These are phyloP conservation scores for Doryteuthis pealeii DNA, from an alignment of 1,140 invertebrate genomes.

Conservation along the genomic window DNA sequence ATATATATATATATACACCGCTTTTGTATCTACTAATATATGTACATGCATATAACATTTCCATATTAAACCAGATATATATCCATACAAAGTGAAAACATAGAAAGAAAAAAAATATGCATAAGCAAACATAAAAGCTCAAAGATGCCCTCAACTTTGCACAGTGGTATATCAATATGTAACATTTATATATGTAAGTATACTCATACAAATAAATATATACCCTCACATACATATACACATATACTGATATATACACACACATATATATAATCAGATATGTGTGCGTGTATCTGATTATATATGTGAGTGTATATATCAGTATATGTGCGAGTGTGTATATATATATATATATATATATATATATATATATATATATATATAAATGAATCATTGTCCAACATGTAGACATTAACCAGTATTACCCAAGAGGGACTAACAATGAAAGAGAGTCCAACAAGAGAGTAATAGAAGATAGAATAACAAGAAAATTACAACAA, in stretches of 20 bases:
- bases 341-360: conserved; percentile 1
- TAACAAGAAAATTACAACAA: too few relatives aligned
- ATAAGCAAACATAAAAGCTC: background rate
- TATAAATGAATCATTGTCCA: too few relatives aligned
- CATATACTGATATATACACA: background rate
- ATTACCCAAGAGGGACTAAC: too few relatives aligned
- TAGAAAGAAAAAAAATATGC: too few relatives aligned
- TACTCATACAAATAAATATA: background rate
- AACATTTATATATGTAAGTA: background rate
- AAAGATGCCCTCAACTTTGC: background rate
- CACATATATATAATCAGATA: background rate
- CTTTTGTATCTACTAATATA: too few relatives aligned
- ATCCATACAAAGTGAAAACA: background rate
- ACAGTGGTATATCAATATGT: background rate
- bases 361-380: background rate
- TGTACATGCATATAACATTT: too few relatives aligned
- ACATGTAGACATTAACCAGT: too few relatives aligned
- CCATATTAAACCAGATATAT: background rate
- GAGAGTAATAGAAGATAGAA: too few relatives aligned
- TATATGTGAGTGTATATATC: background rate
- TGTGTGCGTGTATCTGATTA: background rate
- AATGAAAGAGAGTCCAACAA: too few relatives aligned
- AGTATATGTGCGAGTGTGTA: background rate
- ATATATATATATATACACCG: too few relatives aligned
- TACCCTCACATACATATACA: background rate